Conservation (phyloP, 2,113 vertebrate species). For the Narcine bancroftii region DNA sequence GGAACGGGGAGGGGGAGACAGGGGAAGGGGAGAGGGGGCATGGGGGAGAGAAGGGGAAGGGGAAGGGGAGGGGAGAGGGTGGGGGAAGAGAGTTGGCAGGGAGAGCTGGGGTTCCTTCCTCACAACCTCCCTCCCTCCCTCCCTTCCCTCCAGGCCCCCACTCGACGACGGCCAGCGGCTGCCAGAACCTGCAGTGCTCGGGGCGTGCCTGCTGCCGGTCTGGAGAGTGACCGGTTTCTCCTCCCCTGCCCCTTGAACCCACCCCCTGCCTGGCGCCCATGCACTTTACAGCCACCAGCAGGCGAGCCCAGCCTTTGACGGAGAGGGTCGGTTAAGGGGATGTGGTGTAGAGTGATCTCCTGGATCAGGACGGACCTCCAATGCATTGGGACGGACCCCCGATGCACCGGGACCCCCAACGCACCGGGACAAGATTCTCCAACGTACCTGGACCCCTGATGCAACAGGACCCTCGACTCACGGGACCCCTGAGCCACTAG, state of each 20-base stretch:
- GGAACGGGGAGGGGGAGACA: background rate
- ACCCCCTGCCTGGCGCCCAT: background rate
- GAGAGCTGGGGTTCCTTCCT: background rate
- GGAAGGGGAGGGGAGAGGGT: background rate
- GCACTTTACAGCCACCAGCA: background rate
- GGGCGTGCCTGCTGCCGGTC: constrained; percentile 57
- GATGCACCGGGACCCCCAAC: too few species aligned
- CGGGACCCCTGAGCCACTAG: too few species aligned
- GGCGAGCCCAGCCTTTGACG: too few species aligned
- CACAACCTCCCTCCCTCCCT: background rate
- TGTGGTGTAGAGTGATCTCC: too few species aligned
- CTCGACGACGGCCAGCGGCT: constrained; percentile 45
- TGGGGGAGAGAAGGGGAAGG: background rate
- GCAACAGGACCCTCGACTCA: too few species aligned
- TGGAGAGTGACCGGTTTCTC: constrained; percentile 49
- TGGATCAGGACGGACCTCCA: too few species aligned
- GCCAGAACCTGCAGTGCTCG: constrained; percentile 45
- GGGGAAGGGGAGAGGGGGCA: background rate
- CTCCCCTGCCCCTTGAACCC: constrained; percentile 44
- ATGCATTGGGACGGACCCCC: too few species aligned
- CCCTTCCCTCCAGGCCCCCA: constrained; percentile 39
- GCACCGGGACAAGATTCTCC: too few species aligned
- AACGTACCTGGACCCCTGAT: too few species aligned
- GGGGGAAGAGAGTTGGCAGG: background rate
- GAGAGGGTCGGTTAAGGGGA: too few species aligned